Evolutionary conservation across 2,888 invertebrate genomes (phyloP).

Genomic region (Pardosa pseudoannulata): DNA sequence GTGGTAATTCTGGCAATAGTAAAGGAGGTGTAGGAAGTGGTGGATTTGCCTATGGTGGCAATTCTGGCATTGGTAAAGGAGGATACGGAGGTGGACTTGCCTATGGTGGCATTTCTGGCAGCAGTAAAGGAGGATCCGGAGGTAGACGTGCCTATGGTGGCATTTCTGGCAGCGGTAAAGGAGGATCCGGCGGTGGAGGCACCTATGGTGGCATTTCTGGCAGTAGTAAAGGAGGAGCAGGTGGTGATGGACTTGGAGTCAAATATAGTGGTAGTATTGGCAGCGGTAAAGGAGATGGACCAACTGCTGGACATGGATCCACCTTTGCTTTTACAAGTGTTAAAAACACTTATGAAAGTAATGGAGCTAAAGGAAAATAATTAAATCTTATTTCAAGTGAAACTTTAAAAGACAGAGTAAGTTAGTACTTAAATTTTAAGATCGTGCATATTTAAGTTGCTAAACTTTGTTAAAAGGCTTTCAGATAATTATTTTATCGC

Average conservation of each 20-base stretch:
- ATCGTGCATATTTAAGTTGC: no score
- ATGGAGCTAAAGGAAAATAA: not conserved
- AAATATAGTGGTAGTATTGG: no score
- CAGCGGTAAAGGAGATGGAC: not conserved
- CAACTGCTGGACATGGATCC: not conserved
- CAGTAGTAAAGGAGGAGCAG: not conserved
- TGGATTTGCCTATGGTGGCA: not conserved
- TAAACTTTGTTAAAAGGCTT: no score
- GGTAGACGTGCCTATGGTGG: not conserved
- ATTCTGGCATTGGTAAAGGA: conserved; percentile 2
- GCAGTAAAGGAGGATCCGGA: not conserved
- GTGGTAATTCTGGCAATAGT: not conserved
- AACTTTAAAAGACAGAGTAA: no score
- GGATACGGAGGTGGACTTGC: conserved; percentile 2
- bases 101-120: not conserved
- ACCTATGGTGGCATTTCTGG: not conserved
- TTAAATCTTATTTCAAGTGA: no score
- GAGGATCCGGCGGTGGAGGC: not conserved
- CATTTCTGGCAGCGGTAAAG: not conserved
- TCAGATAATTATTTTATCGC: no score
- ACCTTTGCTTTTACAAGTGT: not conserved
- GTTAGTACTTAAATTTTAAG: no score
- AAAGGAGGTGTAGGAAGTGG: not conserved
- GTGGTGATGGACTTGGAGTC: not conserved
- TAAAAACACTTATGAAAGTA: not conserved